A percentile compares a stretch with the other conserved stretches of the same genome.
Evolutionary conservation across 2,797 vertebrate species (phyloP).

Genomic region (Catamblyrhynchus diadema): DNA sequence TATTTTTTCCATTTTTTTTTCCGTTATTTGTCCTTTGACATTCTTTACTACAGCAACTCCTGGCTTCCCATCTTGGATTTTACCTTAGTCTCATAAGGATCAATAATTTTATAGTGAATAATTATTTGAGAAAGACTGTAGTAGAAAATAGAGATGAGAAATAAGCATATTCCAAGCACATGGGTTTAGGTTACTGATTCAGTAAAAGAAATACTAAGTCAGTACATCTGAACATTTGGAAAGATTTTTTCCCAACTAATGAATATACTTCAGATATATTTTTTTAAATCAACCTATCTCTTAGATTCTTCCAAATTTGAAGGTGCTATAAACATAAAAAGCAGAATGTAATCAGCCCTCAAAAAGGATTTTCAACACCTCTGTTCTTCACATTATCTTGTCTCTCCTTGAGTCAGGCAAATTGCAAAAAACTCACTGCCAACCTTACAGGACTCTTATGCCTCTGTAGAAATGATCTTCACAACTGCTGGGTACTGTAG

Average conservation of each 20-base stretch:
- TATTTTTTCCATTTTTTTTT: not conserved
- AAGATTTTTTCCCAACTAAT: not conserved
- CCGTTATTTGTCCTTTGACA: not conserved
- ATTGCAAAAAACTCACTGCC: conserved; percentile 21
- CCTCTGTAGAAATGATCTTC: not conserved
- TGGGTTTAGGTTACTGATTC: not conserved
- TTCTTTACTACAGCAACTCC: not conserved
- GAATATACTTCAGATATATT: not conserved
- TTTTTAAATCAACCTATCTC: not conserved
- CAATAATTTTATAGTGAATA: not conserved
- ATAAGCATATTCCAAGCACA: not conserved
- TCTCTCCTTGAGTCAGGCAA: not conserved
- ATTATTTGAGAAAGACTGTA: not conserved
- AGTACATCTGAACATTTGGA: not conserved
- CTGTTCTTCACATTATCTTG: conserved; percentile 21
- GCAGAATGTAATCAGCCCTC: not conserved
- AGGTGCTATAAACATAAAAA: not conserved
- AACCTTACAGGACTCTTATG: not conserved
- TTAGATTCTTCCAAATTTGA: not conserved
- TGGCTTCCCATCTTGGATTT: not conserved
- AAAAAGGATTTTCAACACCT: conserved; percentile 30
- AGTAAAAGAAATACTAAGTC: not conserved
- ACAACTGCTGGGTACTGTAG: conserved; percentile 8
- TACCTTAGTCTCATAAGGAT: not conserved
- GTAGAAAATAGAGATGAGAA: not conserved